These are phyloP conservation scores for Rhynchomys soricoides DNA, from an alignment of 2,113 vertebrate species.

Conservation along the genomic window DNA sequence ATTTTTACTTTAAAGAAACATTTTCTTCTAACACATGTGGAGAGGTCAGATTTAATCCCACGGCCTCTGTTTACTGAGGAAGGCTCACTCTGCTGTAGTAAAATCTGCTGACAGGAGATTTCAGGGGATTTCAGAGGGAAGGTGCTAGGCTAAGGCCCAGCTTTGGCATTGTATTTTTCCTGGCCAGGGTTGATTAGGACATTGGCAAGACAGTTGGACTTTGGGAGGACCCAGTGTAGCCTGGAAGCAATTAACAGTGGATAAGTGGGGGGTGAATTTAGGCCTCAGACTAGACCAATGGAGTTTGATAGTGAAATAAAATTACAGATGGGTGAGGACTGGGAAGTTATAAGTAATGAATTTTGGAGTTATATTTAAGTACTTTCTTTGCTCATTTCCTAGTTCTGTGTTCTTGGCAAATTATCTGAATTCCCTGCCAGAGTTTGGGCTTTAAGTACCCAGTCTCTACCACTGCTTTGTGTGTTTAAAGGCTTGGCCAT, in stretches of 20 bases:
- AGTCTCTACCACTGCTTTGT: background rate
- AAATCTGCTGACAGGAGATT: background rate
- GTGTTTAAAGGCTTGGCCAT: background rate
- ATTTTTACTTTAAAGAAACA: background rate
- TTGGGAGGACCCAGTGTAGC: background rate
- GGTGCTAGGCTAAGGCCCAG: background rate
- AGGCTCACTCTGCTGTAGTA: background rate
- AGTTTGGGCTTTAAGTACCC: background rate
- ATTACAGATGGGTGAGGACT: background rate
- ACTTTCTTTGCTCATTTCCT: background rate
- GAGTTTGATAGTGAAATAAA: background rate
- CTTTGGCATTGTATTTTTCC: background rate
- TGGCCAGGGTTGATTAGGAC: background rate
- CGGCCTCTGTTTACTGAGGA: constrained; percentile 28
- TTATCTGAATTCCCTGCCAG: background rate
- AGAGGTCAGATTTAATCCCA: background rate
- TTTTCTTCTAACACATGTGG: background rate
- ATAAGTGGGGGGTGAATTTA: background rate
- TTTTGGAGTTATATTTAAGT: background rate
- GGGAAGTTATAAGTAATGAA: background rate
- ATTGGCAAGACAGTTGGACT: background rate
- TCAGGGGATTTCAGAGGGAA: background rate
- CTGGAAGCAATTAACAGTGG: background rate
- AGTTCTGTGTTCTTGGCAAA: background rate
- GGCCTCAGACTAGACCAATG: background rate